Conservation (phyloP, 2,113 vertebrate species). For the Ctenodactylus gundi region DNA sequence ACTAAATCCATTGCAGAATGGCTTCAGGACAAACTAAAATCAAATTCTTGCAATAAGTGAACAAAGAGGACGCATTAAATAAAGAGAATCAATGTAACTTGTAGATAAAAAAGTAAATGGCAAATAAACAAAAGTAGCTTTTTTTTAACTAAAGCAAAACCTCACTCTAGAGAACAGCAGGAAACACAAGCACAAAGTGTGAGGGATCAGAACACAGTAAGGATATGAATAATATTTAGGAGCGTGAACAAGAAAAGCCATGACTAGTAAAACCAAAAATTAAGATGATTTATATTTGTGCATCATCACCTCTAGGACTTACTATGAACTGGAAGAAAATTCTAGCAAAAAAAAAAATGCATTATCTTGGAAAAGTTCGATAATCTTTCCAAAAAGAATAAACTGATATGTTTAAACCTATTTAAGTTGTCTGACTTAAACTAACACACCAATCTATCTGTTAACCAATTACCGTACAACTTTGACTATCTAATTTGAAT, state of each 20-base stretch:
- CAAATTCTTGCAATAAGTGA: conserved; percentile 4
- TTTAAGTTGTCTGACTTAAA: conserved; percentile 5
- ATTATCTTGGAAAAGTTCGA: background rate
- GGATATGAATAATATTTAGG: background rate
- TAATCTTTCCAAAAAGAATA: background rate
- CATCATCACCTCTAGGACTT: background rate
- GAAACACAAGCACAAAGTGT: background rate
- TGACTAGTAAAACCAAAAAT: background rate
- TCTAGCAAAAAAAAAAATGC: background rate
- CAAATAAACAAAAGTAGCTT: background rate
- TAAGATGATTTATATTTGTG: background rate
- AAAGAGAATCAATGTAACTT: background rate
- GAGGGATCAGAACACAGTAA: background rate
- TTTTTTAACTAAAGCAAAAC: background rate
- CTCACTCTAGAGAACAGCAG: background rate
- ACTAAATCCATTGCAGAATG: background rate
- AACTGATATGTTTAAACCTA: background rate
- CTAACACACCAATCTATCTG: background rate
- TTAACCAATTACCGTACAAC: conserved; percentile 17
- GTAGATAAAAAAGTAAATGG: background rate
- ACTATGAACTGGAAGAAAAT: conserved; percentile 32
- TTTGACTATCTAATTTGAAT: background rate
- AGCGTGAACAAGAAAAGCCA: background rate
- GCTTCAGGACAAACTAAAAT: background rate
- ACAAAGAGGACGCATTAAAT: background rate